Evolutionary conservation across 2,113 vertebrate species (phyloP).

Genomic region (Podiceps cristatus): DNA sequence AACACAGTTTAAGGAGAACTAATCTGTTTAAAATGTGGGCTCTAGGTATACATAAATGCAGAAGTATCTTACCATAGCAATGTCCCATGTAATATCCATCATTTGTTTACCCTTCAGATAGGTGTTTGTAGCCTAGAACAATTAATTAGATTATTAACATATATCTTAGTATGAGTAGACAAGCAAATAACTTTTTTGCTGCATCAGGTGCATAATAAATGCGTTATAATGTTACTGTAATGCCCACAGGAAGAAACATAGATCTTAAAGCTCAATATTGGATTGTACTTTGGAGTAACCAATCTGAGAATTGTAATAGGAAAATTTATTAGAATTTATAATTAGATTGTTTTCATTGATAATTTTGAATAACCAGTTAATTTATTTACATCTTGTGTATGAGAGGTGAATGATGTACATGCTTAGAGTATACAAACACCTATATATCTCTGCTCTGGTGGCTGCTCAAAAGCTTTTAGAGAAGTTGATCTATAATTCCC

Average conservation of each 20-base stretch:
- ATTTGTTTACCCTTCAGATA: not conserved
- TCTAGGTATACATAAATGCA: not conserved
- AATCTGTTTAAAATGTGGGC: not conserved
- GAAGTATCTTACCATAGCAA: not conserved
- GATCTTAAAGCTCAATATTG: not conserved
- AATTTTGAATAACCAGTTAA: not conserved
- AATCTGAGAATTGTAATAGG: not conserved
- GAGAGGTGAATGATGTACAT: not conserved
- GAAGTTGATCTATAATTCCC: not conserved
- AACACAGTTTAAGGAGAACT: not conserved
- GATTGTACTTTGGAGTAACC: not conserved
- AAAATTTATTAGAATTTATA: not conserved
- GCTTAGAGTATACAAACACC: not conserved
- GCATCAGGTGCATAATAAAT: not conserved
- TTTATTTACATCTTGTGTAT: not conserved
- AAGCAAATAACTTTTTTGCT: not conserved
- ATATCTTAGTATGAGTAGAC: not conserved
- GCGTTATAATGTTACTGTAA: not conserved
- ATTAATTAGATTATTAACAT: not conserved
- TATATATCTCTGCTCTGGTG: not conserved
- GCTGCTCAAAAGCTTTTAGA: not conserved
- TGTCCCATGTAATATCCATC: not conserved
- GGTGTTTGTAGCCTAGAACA: not conserved
- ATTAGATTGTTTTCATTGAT: not conserved
- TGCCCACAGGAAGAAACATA: not conserved